Conservation (phyloP, 2,797 vertebrate genomes). For the Brotula barbata region DNA sequence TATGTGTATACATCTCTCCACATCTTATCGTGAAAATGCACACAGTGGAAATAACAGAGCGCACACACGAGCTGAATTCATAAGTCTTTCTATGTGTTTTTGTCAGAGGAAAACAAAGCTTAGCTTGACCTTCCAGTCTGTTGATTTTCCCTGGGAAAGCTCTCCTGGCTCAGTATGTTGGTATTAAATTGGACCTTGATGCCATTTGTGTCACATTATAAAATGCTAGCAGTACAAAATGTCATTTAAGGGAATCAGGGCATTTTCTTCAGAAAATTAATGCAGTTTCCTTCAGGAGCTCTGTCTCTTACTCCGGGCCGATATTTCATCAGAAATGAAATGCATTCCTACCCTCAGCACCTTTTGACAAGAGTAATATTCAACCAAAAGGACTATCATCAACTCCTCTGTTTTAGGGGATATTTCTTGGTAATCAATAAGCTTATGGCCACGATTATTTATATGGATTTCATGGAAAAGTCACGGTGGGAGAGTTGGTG, state of each 20-base stretch:
- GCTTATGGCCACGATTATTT: slow-evolving; percentile 70
- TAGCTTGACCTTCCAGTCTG: slow-evolving; percentile 48
- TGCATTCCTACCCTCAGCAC: slow-evolving; percentile 59
- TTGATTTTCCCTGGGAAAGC: slow-evolving; percentile 37
- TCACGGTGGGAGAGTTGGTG: slow-evolving; percentile 23
- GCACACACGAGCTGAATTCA: too few species aligned
- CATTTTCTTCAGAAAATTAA: slow-evolving; percentile 93
- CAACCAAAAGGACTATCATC: slow-evolving; percentile 97
- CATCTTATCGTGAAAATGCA: too few species aligned
- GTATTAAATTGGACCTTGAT: slow-evolving; percentile 89
- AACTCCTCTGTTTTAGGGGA: slow-evolving; percentile 87
- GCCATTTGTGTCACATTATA: slow-evolving; percentile 94
- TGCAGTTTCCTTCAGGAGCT: slow-evolving; percentile 89
- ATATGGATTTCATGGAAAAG: slow-evolving; percentile 32
- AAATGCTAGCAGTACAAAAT: slow-evolving; percentile 92
- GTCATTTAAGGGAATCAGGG: slow-evolving; percentile 90
- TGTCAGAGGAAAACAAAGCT: background rate
- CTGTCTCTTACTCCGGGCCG: slow-evolving; percentile 90
- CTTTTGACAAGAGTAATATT: slow-evolving; percentile 96
- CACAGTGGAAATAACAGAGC: background rate
- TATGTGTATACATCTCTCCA: too few species aligned
- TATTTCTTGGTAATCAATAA: slow-evolving; percentile 88
- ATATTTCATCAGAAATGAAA: slow-evolving; percentile 84
- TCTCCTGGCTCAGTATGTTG: slow-evolving; percentile 80
- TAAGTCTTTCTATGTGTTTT: background rate